Percentiles rank a stretch among this genome's conserved stretches.
phyloP scores from a whole-genome alignment of 2,113 vertebrate species.

The Dicentrarchus labrax region DNA sequence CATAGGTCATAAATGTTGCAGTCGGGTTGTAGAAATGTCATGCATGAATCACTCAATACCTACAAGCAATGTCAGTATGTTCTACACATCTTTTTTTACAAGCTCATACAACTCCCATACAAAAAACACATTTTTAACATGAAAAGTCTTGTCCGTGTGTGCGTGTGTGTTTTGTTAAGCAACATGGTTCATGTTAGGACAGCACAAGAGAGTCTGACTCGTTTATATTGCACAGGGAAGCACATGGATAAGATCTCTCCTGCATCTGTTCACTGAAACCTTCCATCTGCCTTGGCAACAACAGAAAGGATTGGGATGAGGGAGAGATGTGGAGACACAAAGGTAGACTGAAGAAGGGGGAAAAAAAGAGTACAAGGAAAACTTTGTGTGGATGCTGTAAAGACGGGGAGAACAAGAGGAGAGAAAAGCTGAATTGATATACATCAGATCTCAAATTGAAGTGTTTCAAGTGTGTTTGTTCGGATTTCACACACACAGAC shows the following conservation, averaged over 20 bases:
- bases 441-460: not conserved
- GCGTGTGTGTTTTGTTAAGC: slow-evolving; percentile 11
- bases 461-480: not conserved
- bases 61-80: not conserved
- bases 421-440: not conserved
- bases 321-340: not conserved
- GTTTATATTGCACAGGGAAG: slow-evolving; percentile 16
- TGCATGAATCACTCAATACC: not conserved
- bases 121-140: slow-evolving; percentile 2
- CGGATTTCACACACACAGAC: not conserved
- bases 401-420: not conserved
- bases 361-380: not conserved
- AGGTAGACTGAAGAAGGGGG: not conserved
- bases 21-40: too few relatives aligned
- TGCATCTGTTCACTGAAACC: slow-evolving; percentile 48
- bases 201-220: slow-evolving; percentile 9
- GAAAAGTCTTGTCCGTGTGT: slow-evolving; percentile 16
- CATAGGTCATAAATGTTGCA: too few relatives aligned
- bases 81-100: not conserved
- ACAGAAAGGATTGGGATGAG: not conserved
- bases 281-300: slow-evolving; percentile 54
- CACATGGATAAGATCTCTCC: slow-evolving; percentile 48
- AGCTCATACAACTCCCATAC: not conserved
- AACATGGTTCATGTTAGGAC: slow-evolving; percentile 35
- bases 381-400: not conserved